A percentile compares a stretch with the other conserved stretches of the same genome.
Evolutionary conservation across 2,113 vertebrate species (phyloP).

Genomic region (Capreolus pygargus): DNA sequence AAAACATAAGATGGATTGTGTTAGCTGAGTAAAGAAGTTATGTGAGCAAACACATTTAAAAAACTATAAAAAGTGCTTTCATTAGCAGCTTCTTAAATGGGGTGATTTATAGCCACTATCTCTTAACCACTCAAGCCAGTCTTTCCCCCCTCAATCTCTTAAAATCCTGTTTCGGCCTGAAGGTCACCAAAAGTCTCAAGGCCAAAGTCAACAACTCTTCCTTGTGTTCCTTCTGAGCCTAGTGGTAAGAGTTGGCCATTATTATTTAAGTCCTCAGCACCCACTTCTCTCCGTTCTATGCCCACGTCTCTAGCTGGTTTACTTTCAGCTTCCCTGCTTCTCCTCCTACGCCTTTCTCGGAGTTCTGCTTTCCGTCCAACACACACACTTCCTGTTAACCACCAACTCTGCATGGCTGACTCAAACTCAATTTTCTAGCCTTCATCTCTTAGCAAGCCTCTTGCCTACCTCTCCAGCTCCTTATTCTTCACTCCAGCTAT

Average conservation of each 20-base stretch:
- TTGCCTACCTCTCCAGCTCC: neutral
- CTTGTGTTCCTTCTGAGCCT: too few relatives aligned
- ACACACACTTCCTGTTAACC: neutral
- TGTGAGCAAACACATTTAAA: neutral
- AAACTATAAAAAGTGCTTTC: neutral
- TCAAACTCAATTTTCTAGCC: too few relatives aligned
- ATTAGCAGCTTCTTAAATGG: neutral
- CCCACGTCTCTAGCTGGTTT: neutral
- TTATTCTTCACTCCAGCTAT: fast-evolving
- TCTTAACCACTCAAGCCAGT: neutral
- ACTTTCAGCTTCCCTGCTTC: neutral
- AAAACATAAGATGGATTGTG: conserved; percentile 67
- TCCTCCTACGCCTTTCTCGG: neutral
- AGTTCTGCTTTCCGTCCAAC: neutral
- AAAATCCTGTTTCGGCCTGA: neutral
- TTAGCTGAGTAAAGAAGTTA: neutral
- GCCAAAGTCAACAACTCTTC: fast-evolving
- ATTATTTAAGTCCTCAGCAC: fast-evolving
- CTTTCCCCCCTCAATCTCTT: neutral
- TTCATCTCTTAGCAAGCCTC: neutral
- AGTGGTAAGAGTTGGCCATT: fast-evolving
- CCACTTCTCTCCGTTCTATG: fast-evolving
- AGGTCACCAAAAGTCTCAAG: neutral
- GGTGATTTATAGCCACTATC: neutral
- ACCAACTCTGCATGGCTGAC: fast-evolving